Evolutionary conservation across 1,140 invertebrate species (phyloP).

Genomic region (Solenopsis fugax): DNA sequence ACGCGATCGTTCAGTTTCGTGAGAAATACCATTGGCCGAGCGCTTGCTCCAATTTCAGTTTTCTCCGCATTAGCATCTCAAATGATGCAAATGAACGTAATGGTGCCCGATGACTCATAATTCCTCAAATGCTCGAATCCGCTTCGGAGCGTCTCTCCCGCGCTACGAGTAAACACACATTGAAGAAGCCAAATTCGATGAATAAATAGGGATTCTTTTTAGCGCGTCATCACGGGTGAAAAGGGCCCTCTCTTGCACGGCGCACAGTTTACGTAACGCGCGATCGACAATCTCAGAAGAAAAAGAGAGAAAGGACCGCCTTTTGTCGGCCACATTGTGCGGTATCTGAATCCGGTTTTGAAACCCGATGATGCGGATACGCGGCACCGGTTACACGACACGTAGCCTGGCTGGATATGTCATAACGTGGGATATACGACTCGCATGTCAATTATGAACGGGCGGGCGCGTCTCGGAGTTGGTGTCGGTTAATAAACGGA

Average conservation of each 20-base stretch:
- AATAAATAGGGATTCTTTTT: slow-evolving; percentile 14
- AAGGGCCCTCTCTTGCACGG: neutral
- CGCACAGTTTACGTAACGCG: slow-evolving; percentile 28
- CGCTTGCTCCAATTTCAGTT: slow-evolving; percentile 43
- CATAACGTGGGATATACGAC: slow-evolving; percentile 1
- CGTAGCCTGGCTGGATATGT: slow-evolving; percentile 20
- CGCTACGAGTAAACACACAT: neutral
- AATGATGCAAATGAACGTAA: slow-evolving; percentile 38
- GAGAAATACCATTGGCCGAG: slow-evolving; percentile 10
- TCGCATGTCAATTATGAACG: slow-evolving; percentile 21
- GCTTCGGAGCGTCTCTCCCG: too few relatives aligned
- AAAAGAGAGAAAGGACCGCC: slow-evolving; percentile 34
- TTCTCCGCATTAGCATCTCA: slow-evolving; percentile 52
- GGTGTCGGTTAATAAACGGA: neutral
- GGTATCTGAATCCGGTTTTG: slow-evolving; percentile 40
- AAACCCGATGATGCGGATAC: slow-evolving; percentile 45
- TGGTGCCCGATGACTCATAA: slow-evolving; percentile 27
- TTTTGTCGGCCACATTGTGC: slow-evolving; percentile 30
- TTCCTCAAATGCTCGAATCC: neutral
- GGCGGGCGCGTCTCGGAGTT: neutral
- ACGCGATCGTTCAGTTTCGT: slow-evolving; percentile 39
- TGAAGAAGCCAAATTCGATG: neutral
- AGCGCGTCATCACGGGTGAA: neutral
- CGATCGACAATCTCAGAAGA: slow-evolving; percentile 26
- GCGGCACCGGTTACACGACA: slow-evolving; percentile 22